Base-by-base conservation (phyloP, 2,797 vertebrate genomes). In the Dryobates pubescens region DNA sequence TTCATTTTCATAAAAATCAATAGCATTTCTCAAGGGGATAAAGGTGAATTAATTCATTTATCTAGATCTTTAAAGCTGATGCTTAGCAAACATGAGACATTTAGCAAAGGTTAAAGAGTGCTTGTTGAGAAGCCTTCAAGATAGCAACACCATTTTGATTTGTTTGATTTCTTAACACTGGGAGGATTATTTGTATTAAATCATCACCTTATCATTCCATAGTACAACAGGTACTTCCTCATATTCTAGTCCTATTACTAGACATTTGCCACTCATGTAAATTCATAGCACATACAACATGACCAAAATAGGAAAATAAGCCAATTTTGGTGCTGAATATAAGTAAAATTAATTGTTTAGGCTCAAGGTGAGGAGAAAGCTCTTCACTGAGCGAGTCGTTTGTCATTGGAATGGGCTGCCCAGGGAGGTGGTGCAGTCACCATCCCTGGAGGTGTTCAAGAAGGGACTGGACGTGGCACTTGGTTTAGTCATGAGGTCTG, bases 1-100 rank as follows among this genome's bases (percentile, higher is more conserved):
- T 98, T 98, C 80, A 95, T 97, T 98, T 98, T 97, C 92, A 96
- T 96, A 97, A 97, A 98, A 98, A 98, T 98, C 97, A 97, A 98
- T 98, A 96, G 26, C 20, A 69, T 86, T 97, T 96, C 96, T 97
- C 97, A 96, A 96, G 96, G 93, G 80, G 96, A 97, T 96, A 92
- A 96, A 96, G 93, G 95, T 97, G 96, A 97, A 98, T 97, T 86
- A 96, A 96, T 98, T 97, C 54, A 98, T 98, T 98, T 97, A 96
- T 93, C 92, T 75, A 96, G 95, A 97, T 96, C 86, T 96, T 97
- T 96, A 97, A 97, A 97, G 96, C 96, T 92, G 92, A 97, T 97
- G 89, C 85, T 96, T 92, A 97, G 96, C 97, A 96, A 98, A 97
- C 94, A 94, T 57, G 68, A 91, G 90, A 92, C 29, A 1, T 96